Conservation (phyloP, 2,888 invertebrate species). For the Parnassius orleans region DNA sequence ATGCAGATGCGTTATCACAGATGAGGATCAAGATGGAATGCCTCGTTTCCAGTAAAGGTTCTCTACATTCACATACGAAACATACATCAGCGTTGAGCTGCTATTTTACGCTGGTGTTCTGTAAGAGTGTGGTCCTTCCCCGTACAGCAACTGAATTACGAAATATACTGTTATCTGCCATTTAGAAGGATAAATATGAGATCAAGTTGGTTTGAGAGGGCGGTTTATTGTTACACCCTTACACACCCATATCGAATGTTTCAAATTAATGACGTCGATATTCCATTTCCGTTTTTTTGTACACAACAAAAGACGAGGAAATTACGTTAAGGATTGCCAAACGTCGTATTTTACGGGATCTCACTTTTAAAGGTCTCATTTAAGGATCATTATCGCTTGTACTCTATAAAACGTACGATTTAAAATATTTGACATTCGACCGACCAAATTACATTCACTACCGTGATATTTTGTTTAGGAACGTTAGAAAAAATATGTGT, state of each 20-base stretch:
- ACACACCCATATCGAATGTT: conserved; percentile 25
- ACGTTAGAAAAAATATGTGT: conserved; percentile 24
- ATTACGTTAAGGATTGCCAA: conserved; percentile 20
- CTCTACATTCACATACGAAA: too few species aligned
- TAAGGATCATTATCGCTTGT: conserved; percentile 19
- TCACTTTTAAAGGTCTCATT: conserved; percentile 1
- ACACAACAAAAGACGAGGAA: conserved; percentile 17
- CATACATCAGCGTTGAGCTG: too few species aligned
- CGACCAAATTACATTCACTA: conserved; percentile 10
- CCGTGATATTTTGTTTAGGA: conserved; percentile 22
- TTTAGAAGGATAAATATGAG: conserved; percentile 16
- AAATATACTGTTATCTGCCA: background rate
- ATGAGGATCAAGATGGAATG: too few species aligned
- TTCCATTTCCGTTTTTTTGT: conserved; percentile 27
- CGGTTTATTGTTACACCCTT: conserved; percentile 16
- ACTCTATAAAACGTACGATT: conserved; percentile 5
- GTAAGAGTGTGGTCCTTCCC: too few species aligned
- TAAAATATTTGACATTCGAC: conserved; percentile 25
- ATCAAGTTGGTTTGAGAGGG: conserved; percentile 12
- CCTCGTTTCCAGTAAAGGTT: too few species aligned
- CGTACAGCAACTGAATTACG: too few species aligned
- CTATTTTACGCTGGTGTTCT: too few species aligned
- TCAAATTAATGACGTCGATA: conserved; percentile 25
- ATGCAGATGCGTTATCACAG: too few species aligned
- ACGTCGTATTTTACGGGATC: conserved; percentile 12